phyloP scores from a whole-genome alignment of 2,888 invertebrate genomes.

The Linyphia triangularis region DNA sequence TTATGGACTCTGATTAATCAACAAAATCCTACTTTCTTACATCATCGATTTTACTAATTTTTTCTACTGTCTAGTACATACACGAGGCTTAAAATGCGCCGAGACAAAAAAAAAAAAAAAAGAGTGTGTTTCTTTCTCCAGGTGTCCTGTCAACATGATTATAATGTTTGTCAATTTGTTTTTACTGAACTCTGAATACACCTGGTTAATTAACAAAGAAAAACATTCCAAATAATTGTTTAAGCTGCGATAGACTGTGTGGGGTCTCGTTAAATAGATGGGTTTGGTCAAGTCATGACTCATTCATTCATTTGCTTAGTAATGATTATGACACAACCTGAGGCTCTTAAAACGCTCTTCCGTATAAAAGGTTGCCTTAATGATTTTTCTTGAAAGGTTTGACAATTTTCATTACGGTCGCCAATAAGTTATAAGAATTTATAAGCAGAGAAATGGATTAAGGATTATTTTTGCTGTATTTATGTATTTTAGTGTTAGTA shows the following conservation, averaged over 20 bases:
- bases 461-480: too few relatives aligned
- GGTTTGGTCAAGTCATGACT: conserved; percentile 11
- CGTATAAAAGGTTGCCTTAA: background rate
- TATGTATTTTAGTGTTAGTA: too few relatives aligned
- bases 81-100: too few relatives aligned
- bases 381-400: background rate
- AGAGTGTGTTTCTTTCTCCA: too few relatives aligned
- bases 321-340: background rate
- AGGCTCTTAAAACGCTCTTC: background rate
- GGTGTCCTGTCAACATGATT: too few relatives aligned
- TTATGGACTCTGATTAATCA: too few relatives aligned
- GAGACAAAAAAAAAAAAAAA: too few relatives aligned
- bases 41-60: too few relatives aligned
- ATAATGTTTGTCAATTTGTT: background rate
- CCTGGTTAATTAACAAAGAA: conserved; percentile 7
- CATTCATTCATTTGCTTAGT: conserved; percentile 2
- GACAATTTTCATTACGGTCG: background rate
- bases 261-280: conserved; percentile 19
- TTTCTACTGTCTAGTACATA: too few relatives aligned
- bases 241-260: background rate
- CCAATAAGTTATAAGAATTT: background rate
- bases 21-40: too few relatives aligned
- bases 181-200: background rate
- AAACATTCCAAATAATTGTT: background rate
- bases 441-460: too few relatives aligned